A percentile compares a stretch with the other conserved stretches of the same genome.
Evolutionary conservation across 2,113 vertebrate species (phyloP).

Genomic region (Podiceps cristatus): DNA sequence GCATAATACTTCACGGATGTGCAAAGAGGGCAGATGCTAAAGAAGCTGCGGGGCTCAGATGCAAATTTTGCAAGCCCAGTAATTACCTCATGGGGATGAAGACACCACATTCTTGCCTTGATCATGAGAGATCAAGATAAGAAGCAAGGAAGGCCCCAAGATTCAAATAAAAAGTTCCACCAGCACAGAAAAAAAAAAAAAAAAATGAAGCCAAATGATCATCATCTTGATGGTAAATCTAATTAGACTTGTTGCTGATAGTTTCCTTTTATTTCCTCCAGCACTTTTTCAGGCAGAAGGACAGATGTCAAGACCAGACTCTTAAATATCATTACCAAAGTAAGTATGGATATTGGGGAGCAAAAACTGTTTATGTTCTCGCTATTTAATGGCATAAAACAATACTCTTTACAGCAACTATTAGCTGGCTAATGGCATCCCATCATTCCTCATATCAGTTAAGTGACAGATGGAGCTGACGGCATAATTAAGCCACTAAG

Average conservation of each 20-base stretch:
- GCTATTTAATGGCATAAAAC: constrained; percentile 67
- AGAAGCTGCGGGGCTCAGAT: background rate
- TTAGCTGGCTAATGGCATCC: constrained; percentile 67
- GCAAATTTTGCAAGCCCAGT: background rate
- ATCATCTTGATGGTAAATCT: background rate
- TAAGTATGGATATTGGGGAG: background rate
- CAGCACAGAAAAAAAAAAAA: background rate
- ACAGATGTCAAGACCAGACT: background rate
- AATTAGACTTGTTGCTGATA: background rate
- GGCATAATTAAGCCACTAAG: constrained; percentile 73
- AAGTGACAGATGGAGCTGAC: constrained; percentile 65
- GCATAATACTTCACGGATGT: rapidly evolving
- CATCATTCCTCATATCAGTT: constrained; percentile 74
- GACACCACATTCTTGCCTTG: background rate
- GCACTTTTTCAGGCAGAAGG: background rate
- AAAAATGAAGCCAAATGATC: background rate
- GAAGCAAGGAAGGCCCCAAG: background rate
- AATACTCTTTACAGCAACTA: constrained; percentile 72
- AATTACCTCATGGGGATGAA: background rate
- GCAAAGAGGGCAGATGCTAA: background rate
- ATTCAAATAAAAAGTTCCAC: background rate
- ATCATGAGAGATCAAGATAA: background rate
- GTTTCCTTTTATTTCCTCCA: background rate
- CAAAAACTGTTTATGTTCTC: constrained; percentile 52
- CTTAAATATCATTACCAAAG: background rate